A percentile compares a stretch with the other conserved stretches of the same genome.
These are phyloP conservation scores for Rutilus rutilus DNA, from an alignment of 2,113 vertebrate species.

Conservation along the genomic window DNA sequence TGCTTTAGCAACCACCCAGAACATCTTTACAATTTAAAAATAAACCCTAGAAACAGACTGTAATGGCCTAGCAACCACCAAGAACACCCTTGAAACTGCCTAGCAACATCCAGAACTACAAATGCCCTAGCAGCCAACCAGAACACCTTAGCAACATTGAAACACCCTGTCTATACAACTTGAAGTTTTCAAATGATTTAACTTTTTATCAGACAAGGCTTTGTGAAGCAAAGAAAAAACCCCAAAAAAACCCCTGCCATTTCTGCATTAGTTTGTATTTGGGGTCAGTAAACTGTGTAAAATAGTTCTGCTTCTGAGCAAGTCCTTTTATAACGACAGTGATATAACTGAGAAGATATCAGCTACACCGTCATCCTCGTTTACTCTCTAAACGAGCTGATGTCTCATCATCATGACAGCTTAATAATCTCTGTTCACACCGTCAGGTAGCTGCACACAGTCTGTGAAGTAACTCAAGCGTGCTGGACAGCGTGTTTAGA, in stretches of 20 bases:
- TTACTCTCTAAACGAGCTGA: slow-evolving; percentile 20
- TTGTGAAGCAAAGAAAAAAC: too few species aligned
- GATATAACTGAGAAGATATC: neutral
- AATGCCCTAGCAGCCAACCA: too few species aligned
- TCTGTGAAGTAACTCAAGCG: slow-evolving; percentile 22
- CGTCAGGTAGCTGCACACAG: neutral
- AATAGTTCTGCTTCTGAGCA: neutral
- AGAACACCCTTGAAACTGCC: too few species aligned
- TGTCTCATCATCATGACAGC: neutral
- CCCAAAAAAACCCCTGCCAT: too few species aligned
- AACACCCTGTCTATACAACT: too few species aligned
- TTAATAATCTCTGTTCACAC: neutral
- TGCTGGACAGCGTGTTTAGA: neutral
- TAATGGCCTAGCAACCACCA: too few species aligned
- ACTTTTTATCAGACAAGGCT: neutral
- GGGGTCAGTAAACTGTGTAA: neutral
- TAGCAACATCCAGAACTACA: too few species aligned
- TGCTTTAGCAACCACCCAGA: too few species aligned
- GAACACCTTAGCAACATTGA: too few species aligned
- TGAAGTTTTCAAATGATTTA: neutral
- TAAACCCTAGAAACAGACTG: too few species aligned
- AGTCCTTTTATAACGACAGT: neutral
- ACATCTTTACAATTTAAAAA: too few species aligned
- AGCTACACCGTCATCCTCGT: neutral
- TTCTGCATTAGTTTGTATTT: neutral